A percentile compares a stretch with the other conserved stretches of the same genome.
Evolutionary conservation across 2,113 vertebrate genomes (phyloP).

Genomic region (Gorsachius goisagi): DNA sequence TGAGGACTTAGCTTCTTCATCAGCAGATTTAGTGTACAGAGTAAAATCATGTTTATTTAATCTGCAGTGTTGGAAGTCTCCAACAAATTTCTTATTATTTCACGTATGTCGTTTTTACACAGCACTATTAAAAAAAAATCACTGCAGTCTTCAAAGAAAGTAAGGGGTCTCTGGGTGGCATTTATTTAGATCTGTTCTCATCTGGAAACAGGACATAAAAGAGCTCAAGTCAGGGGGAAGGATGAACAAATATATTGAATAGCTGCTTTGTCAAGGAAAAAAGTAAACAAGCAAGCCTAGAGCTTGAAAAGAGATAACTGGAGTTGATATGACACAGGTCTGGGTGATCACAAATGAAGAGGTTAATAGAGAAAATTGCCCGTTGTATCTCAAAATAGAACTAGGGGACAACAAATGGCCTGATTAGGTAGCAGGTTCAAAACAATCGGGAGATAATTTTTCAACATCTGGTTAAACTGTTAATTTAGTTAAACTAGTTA

Average conservation of each 20-base stretch:
- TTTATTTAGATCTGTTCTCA: slow-evolving; percentile 19
- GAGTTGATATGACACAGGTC: not conserved
- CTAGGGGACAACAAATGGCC: not conserved
- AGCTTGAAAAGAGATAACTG: not conserved
- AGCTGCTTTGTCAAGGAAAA: not conserved
- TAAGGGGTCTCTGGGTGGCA: slow-evolving; percentile 10
- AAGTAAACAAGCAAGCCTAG: not conserved
- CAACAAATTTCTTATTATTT: slow-evolving; percentile 13
- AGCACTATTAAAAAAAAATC: not conserved
- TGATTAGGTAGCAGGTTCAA: not conserved
- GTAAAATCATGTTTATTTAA: slow-evolving; percentile 33
- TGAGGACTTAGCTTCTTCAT: slow-evolving; percentile 27
- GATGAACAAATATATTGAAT: not conserved
- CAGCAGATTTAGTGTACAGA: not conserved
- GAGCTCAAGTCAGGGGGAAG: not conserved
- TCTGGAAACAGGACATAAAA: slow-evolving; percentile 28
- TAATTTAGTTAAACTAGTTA: not conserved
- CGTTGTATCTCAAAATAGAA: not conserved
- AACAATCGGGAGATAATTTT: not conserved
- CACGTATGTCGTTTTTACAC: slow-evolving; percentile 12
- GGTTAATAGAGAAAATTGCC: not conserved
- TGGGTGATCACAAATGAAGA: not conserved
- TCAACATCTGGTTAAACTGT: not conserved
- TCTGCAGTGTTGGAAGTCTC: not conserved
- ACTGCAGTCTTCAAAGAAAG: slow-evolving; percentile 3